Evolutionary conservation across 2,888 invertebrate species (phyloP), one percentile per base, ranked within the genome.

Genomic region (Xestia c-nigrum): DNA sequence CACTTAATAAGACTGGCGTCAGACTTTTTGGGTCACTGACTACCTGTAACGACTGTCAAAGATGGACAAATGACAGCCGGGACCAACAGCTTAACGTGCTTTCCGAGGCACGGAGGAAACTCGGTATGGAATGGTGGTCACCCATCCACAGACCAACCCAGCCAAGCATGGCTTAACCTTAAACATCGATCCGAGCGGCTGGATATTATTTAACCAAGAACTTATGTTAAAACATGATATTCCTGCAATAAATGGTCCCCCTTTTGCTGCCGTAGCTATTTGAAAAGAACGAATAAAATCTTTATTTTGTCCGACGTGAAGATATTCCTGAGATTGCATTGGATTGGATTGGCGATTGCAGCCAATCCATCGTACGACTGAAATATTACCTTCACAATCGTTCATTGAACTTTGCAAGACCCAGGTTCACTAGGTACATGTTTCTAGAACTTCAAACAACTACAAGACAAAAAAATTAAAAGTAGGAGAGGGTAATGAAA

Each of bases 291-390:
- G 38, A 52, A 31, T 21, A 1, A 31, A 38, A 76, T 43, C 7
- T 43, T n/a, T 76, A 61, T 76, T 65, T 52, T 76, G 43, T 16
- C 67, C 19, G 19, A 47, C 64, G 47, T 31, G 24, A 9, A 76
- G 55, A 65, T 57, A 50, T 67, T 66, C 10, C 66, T 61, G 59
- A 61, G 43, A 67, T 68, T 63, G 59, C 67, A 46, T 59, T 21
- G 10, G 19, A 66, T 66, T 67, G 10, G 24, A 52, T 67, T 67
- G 40, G 14, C 14, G 9, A 50, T 40, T 72, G 65, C 14, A 38
- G 5, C 14, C 66, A 40, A 72, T 52, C 50, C 31, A 59, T 59
- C 31, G 31, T 57, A 16, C 57, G 7, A 61, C 67, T 61, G 24
- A 63, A 68, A 76, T 46, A 47, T 52, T 46, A 68, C 24, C 59